Percentiles rank a stretch among this genome's conserved stretches.
Conservation (phyloP, 1,140 invertebrate species). For the Halotydeus destructor region DNA sequence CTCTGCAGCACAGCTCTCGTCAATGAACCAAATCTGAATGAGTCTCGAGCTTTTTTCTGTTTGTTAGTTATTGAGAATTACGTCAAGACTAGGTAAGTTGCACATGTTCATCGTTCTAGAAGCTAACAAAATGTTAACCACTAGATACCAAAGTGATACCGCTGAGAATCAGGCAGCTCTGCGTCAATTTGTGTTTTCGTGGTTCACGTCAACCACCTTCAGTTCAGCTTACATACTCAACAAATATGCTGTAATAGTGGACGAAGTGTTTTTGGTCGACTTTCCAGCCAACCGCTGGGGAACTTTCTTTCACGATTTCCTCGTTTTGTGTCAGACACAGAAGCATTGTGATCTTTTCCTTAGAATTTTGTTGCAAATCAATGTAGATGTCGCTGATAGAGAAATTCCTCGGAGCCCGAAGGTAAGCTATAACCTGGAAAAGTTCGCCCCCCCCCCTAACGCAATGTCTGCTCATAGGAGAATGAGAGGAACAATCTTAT, state of each 20-base stretch:
- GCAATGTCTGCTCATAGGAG: background rate
- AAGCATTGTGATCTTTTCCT: slow-evolving; percentile 30
- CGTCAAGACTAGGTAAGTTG: slow-evolving; percentile 24
- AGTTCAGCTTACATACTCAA: slow-evolving; percentile 24
- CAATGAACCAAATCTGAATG: slow-evolving; percentile 18
- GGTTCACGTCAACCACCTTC: slow-evolving; percentile 7
- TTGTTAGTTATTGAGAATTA: slow-evolving; percentile 31
- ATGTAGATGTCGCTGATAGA: slow-evolving; percentile 25
- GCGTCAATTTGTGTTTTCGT: slow-evolving; percentile 7
- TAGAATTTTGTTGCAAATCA: slow-evolving; percentile 30
- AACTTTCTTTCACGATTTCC: slow-evolving; percentile 31
- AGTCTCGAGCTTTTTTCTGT: slow-evolving; percentile 30
- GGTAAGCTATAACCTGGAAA: slow-evolving; percentile 2
- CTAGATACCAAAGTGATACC: slow-evolving; percentile 4
- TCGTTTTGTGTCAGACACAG: slow-evolving; percentile 24
- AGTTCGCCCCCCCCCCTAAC: background rate
- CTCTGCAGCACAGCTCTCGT: slow-evolving; percentile 25
- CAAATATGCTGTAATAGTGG: slow-evolving; percentile 33
- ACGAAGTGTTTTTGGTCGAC: slow-evolving; percentile 31
- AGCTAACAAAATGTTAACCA: background rate
- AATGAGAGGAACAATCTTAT: slow-evolving; percentile 29
- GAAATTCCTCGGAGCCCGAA: slow-evolving; percentile 16
- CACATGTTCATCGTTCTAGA: slow-evolving; percentile 1
- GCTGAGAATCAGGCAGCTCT: slow-evolving; percentile 5
- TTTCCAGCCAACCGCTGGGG: slow-evolving; percentile 31